Base-by-base conservation (phyloP, 92 coral and sea anemone genomes). In the Scolanthus callimorphus region DNA sequence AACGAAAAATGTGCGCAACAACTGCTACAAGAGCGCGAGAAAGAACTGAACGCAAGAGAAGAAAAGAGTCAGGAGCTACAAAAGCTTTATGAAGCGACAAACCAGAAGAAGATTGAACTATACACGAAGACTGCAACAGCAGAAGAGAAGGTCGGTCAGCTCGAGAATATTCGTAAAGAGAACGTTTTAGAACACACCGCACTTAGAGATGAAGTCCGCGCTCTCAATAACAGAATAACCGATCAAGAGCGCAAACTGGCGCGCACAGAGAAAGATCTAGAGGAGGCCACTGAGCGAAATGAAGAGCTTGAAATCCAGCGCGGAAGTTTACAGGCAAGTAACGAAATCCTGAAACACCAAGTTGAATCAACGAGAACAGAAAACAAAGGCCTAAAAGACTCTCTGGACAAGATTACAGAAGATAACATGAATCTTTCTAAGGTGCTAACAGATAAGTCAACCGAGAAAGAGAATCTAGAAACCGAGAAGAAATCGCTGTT, bases 241-340 rank as follows among this genome's bases (percentile, higher is more conserved):
- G 77, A 83, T 24, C 61, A 69, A 25, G 55, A 62, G 25, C 31
- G 61, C 20, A 55, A 23, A 1, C 68, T 83, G 0, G 61, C 48
- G 27, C 76, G 67, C 45, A 43, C 58, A 24, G 49, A 38, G 25
- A 38, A 53, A 2, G 60, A 71, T 3, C 49, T 68, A 15, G 55
- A 69, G 2, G 60, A 68, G 20, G 30, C 73, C 19, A 72, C 49
- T 17, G 84, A 87, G 50, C 77, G 52, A 61, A 68, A 73, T 30
- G 85, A 63, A 38, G 86, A 83, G 20, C 78, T 87, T 19, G 96
- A 83, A 51, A 59, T 78, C 20, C 86, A 83, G 24, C 84, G 71
- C 6, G 62, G 69, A 25, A 83, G 96, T 17, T 56, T 83, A 12
- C 81, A 77, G 64, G 85, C 96, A 0, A 85, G 82, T 8, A 83